Evolutionary conservation across 2,113 vertebrate genomes (phyloP), one percentile per base, ranked within the genome.

Genomic region (Hippocampus barbouri): DNA sequence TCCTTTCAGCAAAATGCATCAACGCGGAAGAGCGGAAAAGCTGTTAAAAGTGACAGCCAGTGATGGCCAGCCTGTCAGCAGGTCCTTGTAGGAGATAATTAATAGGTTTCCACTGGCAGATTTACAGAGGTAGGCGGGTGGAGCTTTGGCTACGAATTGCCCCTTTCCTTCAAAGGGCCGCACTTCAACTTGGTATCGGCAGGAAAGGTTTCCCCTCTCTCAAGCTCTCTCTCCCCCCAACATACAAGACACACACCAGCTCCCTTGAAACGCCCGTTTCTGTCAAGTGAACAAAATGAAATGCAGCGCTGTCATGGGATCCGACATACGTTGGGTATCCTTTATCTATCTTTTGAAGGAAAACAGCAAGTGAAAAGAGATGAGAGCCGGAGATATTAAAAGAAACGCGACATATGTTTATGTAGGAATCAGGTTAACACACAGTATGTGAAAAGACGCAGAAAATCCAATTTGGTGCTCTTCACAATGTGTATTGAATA

Each of bases 21-120:
- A 76, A 77, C 70, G 69, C 62, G 70, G 80, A 43, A 80, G 73
- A 72, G 75, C 57, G 54, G 81, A 76, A 72, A 85, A 82, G 79
- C 87, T 81, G 86, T 88, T 86, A 90, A 88, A 88, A 77, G 84
- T 86, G 87, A 88, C 85, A 88, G 83, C 70, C 59, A 70, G 78
- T 81, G 82, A 87, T 91, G 84, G 80, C 80, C 79, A 68, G 81
- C 78, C 78, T 83, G 83, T 82, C 18, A 83, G 81, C 80, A 84
- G 76, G 85, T 83, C 80, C 82, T 77, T 85, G 88, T 85, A 75
- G 76, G 75, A 88, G 78, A 87, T 90, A 91, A 90, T 91, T 85
- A 89, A 90, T 85, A 83, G 85, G 78, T 85, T 87, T 85, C 77
- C 83, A 79, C 82, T 85, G 84, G 84, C 85, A 85, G 86, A 86